Evolutionary conservation across 2,888 invertebrate genomes (phyloP).

Genomic region (Drosophila paranaensis): DNA sequence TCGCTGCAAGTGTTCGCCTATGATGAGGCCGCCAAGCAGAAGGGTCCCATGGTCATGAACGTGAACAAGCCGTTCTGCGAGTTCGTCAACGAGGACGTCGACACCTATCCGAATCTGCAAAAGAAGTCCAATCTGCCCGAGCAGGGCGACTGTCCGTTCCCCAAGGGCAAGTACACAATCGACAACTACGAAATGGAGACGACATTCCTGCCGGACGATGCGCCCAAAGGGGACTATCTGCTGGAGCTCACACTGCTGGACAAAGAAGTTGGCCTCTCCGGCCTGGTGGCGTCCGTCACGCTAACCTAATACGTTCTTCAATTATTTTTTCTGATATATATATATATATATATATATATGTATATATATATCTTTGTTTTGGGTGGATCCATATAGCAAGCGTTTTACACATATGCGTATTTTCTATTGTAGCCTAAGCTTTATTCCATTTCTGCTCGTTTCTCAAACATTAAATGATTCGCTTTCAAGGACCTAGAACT

Average conservation of each 20-base stretch:
- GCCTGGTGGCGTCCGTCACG: conserved; percentile 53
- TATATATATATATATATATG: neutral
- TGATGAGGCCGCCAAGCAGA: conserved; percentile 44
- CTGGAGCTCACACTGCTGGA: conserved; percentile 59
- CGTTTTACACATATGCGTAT: conserved; percentile 37
- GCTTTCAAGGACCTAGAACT: conserved; percentile 65
- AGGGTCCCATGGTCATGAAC: conserved; percentile 61
- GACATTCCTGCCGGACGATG: conserved; percentile 64
- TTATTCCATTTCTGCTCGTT: conserved; percentile 1
- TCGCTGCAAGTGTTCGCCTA: conserved; percentile 61
- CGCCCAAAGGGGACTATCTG: conserved; percentile 73
- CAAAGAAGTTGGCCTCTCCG: conserved; percentile 57
- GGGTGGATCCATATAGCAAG: conserved; percentile 64
- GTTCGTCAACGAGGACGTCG: conserved; percentile 65
- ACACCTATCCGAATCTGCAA: conserved; percentile 67
- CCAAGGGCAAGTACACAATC: conserved; percentile 69
- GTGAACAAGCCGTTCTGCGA: conserved; percentile 67
- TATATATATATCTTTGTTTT: conserved; percentile 15
- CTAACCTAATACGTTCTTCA: conserved; percentile 37
- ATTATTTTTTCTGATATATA: neutral
- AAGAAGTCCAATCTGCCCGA: conserved; percentile 69
- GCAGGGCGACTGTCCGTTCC: conserved; percentile 66
- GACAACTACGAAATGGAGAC: conserved; percentile 70
- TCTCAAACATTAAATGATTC: conserved; percentile 37
- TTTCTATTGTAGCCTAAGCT: conserved; percentile 6